These are phyloP conservation scores for Melanotaenia nigrans DNA, from an alignment of 2,797 vertebrate genomes.

Conservation along the genomic window DNA sequence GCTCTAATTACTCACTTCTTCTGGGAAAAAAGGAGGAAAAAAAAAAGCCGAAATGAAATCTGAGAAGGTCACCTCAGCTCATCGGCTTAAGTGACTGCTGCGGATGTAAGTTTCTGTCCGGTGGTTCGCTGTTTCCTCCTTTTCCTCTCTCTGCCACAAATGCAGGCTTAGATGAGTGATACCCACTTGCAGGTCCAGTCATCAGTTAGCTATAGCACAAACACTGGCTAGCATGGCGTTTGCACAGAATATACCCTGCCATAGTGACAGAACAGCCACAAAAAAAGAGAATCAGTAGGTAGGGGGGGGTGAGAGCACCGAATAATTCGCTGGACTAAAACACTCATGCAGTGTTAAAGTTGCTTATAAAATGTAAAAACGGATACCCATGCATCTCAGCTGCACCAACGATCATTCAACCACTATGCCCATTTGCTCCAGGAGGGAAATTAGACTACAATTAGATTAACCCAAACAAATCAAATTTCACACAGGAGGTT, in stretches of 20 bases:
- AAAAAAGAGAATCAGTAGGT: conserved; percentile 24
- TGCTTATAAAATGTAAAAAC: conserved; percentile 22
- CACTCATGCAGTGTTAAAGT: conserved; percentile 25
- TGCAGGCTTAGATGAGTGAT: conserved; percentile 49
- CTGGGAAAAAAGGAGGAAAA: conserved; percentile 54
- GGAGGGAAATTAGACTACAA: conserved; percentile 46
- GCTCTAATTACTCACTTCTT: conserved; percentile 80
- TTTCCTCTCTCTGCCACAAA: conserved; percentile 13
- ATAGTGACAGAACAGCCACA: conserved; percentile 52
- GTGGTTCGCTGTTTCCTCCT: neutral
- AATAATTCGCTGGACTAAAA: conserved; percentile 49
- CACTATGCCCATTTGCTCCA: conserved; percentile 34
- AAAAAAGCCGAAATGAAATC: conserved; percentile 65
- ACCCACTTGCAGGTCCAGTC: conserved; percentile 37
- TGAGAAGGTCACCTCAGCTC: conserved; percentile 78
- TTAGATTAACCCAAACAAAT: conserved; percentile 64
- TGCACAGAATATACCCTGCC: conserved; percentile 51
- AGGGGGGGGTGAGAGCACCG: conserved; percentile 28
- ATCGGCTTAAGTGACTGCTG: conserved; percentile 62
- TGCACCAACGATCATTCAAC: neutral
- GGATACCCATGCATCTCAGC: conserved; percentile 7
- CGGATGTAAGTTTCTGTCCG: conserved; percentile 51
- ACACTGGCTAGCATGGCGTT: conserved; percentile 24
- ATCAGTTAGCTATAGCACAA: conserved; percentile 42
- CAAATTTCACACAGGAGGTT: conserved; percentile 50